A percentile compares a stretch with the other conserved stretches of the same genome.
phyloP scores from a whole-genome alignment of 2,113 vertebrate species.

The Myiagra hebetior region DNA sequence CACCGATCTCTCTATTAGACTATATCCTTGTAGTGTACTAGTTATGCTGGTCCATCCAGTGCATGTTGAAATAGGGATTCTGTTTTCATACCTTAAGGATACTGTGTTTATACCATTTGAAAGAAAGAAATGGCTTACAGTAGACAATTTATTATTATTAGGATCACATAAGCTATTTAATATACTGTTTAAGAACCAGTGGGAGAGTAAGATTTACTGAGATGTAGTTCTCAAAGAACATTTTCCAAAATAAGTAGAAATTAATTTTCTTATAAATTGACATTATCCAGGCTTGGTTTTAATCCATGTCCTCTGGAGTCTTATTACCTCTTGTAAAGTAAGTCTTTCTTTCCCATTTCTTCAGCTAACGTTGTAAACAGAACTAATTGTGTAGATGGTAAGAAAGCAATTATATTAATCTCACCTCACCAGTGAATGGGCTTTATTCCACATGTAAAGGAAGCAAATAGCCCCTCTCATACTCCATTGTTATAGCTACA shows the following conservation, averaged over 20 bases:
- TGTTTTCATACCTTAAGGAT: not conserved
- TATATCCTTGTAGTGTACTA: not conserved
- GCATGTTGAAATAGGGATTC: not conserved
- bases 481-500: not conserved
- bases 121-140: not conserved
- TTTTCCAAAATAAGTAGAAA: not conserved
- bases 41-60: not conserved
- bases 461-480: not conserved
- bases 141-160: not conserved
- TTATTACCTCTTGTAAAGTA: not conserved
- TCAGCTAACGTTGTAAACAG: not conserved
- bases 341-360: constrained; percentile 1
- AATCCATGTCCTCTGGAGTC: not conserved
- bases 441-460: not conserved
- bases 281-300: not conserved
- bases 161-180: not conserved
- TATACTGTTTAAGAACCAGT: not conserved
- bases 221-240: not conserved
- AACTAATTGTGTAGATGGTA: not conserved
- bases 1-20: not conserved
- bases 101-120: not conserved
- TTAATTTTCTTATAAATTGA: not conserved
- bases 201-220: not conserved
- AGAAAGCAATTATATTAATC: not conserved
- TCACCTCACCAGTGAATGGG: not conserved